Percentiles rank a stretch among this genome's conserved stretches.
Evolutionary conservation across 2,888 invertebrate genomes (phyloP).

Genomic region (Seira ritae): DNA sequence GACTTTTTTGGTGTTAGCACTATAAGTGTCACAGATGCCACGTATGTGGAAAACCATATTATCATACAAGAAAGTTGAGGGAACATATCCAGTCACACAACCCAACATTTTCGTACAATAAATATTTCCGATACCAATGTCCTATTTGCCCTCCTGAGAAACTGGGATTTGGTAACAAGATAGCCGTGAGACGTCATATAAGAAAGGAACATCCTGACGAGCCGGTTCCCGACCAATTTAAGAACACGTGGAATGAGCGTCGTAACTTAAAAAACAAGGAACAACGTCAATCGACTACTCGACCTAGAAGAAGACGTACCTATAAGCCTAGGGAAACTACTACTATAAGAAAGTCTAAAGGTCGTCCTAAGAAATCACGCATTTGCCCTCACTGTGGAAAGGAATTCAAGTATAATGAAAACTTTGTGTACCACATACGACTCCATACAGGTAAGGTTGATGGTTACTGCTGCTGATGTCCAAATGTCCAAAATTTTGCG

Average conservation of each 20-base stretch:
- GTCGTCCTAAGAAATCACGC: background rate
- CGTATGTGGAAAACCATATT: too few relatives aligned
- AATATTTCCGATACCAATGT: constrained; percentile 24
- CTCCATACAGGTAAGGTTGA: constrained; percentile 32
- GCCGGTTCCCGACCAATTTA: constrained; percentile 17
- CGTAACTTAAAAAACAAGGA: too few relatives aligned
- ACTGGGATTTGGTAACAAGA: constrained; percentile 22
- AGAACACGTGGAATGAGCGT: constrained; percentile 27
- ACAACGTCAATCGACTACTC: too few relatives aligned
- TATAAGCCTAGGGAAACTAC: background rate
- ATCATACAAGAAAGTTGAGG: too few relatives aligned
- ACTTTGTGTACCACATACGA: too few relatives aligned
- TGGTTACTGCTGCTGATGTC: too few relatives aligned
- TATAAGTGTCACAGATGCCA: too few relatives aligned
- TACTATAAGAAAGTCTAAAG: background rate
- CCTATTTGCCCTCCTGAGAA: constrained; percentile 28
- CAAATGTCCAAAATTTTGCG: background rate
- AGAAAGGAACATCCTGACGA: background rate
- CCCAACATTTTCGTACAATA: constrained; percentile 9
- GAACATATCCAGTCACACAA: too few relatives aligned
- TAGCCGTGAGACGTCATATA: constrained; percentile 27
- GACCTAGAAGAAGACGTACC: too few relatives aligned
- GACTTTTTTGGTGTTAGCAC: background rate
- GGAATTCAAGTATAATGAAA: background rate
- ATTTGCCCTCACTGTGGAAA: constrained; percentile 40